These are phyloP conservation scores for Dasyurus viverrinus DNA, from an alignment of 2,113 vertebrate species.

Conservation along the genomic window DNA sequence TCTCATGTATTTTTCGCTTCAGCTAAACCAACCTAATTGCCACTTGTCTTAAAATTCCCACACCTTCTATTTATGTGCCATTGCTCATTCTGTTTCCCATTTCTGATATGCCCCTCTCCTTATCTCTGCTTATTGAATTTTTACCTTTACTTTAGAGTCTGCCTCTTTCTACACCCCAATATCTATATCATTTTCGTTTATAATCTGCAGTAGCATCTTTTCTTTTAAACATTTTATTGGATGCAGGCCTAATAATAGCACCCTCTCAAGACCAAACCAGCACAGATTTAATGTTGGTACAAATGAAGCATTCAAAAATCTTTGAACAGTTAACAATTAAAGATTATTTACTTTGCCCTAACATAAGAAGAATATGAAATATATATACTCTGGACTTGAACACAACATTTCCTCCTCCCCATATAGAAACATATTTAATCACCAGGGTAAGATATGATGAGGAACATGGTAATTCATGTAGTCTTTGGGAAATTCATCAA, in stretches of 20 bases:
- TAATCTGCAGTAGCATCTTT: neutral
- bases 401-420: neutral
- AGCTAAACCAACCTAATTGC: neutral
- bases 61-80: neutral
- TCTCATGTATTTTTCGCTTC: neutral
- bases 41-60: neutral
- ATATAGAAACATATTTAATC: neutral
- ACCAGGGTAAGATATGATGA: too few relatives aligned
- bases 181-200: neutral
- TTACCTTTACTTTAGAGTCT: neutral
- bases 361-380: neutral
- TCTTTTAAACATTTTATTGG: neutral
- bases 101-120: neutral
- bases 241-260: neutral
- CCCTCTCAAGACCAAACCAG: neutral
- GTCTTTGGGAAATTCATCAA: too few relatives aligned
- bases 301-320: neutral
- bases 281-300: neutral
- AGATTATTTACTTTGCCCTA: neutral
- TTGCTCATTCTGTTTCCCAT: neutral
- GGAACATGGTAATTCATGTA: too few relatives aligned
- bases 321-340: neutral
- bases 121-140: too few relatives aligned
- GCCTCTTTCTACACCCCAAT: constrained; percentile 6
- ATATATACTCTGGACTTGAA: neutral